Evolutionary conservation across 1,140 invertebrate genomes (phyloP).

Genomic region (Lepidostoma basale): DNA sequence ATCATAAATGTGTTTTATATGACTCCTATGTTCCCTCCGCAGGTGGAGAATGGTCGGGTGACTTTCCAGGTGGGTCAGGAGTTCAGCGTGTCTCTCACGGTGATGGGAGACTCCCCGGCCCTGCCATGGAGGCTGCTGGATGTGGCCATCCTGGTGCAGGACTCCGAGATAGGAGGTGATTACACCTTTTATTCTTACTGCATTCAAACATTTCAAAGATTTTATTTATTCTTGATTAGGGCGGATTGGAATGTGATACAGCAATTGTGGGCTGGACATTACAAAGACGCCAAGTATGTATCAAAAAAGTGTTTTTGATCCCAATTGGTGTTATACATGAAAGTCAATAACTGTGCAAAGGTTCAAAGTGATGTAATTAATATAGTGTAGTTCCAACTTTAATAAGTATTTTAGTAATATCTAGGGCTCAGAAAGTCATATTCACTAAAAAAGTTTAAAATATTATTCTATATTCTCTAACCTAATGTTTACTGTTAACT

Average conservation of each 20-base stretch:
- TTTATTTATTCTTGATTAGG: no score
- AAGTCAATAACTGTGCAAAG: no score
- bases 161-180: conserved; percentile 91
- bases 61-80: conserved; percentile 95
- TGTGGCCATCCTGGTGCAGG: conserved; percentile 94
- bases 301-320: no score
- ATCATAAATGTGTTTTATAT: neutral
- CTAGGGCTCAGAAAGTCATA: neutral
- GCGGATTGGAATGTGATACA: no score
- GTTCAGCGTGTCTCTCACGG: conserved; percentile 92
- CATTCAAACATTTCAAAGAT: neutral
- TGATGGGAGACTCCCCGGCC: conserved; percentile 93
- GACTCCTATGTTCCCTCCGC: conserved; percentile 49
- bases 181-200: neutral
- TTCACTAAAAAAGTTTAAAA: neutral
- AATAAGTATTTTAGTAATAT: no score
- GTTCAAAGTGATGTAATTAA: no score
- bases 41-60: conserved; percentile 90
- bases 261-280: no score
- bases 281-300: no score
- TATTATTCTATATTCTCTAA: neutral
- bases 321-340: no score
- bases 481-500: no score
- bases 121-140: conserved; percentile 95
- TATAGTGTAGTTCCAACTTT: no score